These are phyloP conservation scores for Polymixis lichenea DNA, from an alignment of 2,888 invertebrate genomes.

Conservation along the genomic window DNA sequence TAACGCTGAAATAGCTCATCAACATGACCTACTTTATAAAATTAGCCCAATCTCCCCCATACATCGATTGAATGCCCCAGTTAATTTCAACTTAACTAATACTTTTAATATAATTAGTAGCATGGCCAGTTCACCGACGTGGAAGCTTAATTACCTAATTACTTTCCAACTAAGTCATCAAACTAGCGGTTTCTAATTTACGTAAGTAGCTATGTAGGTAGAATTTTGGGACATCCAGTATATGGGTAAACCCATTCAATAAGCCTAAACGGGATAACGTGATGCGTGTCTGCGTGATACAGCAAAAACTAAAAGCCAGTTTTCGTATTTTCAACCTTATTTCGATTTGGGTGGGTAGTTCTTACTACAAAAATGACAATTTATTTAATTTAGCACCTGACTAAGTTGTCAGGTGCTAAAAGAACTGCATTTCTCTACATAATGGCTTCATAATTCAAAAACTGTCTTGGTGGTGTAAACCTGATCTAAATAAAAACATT, in stretches of 20 bases:
- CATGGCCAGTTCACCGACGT: slow-evolving; percentile 13
- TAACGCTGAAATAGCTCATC: too few relatives aligned
- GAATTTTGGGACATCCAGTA: not conserved
- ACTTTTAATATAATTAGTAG: slow-evolving; percentile 28
- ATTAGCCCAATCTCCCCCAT: slow-evolving; percentile 32
- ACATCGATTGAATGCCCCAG: slow-evolving; percentile 20
- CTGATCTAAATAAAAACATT: too few relatives aligned
- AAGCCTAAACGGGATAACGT: not conserved
- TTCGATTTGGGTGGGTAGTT: too few relatives aligned
- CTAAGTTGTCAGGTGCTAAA: too few relatives aligned
- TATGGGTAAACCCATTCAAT: not conserved
- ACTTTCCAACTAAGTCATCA: slow-evolving; percentile 14
- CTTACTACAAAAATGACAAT: too few relatives aligned
- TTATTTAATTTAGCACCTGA: too few relatives aligned
- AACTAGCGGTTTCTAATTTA: slow-evolving; percentile 14
- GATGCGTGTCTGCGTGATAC: not conserved
- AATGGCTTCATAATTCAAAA: too few relatives aligned
- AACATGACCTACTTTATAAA: slow-evolving; percentile 40
- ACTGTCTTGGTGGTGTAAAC: too few relatives aligned
- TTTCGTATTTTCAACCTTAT: too few relatives aligned
- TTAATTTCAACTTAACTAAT: slow-evolving; percentile 19
- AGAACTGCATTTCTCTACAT: too few relatives aligned
- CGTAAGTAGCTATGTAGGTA: not conserved
- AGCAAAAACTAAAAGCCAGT: too few relatives aligned
- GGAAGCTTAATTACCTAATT: slow-evolving; percentile 10